phyloP scores from a whole-genome alignment of 2,113 vertebrate species.

The Lipotes vexillifer region DNA sequence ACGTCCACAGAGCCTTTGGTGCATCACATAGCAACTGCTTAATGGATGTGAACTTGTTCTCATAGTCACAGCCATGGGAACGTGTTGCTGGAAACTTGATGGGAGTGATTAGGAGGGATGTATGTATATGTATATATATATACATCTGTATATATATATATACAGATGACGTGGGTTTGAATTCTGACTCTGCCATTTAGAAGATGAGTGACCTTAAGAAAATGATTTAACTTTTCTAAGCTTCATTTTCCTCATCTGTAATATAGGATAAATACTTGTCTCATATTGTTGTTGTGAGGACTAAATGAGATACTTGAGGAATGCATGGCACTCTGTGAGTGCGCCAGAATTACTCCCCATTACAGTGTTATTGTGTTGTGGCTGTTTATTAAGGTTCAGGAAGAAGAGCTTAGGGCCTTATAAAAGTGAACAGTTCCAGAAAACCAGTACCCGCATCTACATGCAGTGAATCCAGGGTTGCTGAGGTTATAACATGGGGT shows the following conservation, averaged over 20 bases:
- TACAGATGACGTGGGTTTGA: neutral
- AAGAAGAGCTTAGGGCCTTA: neutral
- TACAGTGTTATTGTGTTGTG: no score
- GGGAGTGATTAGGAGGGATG: neutral
- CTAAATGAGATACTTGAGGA: neutral
- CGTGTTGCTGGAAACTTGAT: neutral
- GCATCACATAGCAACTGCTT: neutral
- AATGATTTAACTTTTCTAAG: neutral
- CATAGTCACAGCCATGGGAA: neutral
- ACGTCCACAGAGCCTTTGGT: neutral
- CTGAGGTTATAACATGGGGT: neutral
- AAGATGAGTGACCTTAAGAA: neutral
- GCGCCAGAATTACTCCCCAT: neutral
- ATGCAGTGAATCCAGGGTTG: neutral
- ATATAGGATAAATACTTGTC: neutral
- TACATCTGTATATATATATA: no score
- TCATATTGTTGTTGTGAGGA: neutral
- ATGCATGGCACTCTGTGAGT: neutral
- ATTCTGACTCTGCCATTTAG: neutral
- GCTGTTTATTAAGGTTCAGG: neutral
- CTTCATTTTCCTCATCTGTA: neutral
- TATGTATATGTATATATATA: no score
- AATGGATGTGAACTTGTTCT: neutral
- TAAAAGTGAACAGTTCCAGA: neutral
- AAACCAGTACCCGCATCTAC: neutral